Base-by-base conservation (phyloP, 1,140 invertebrate species). In the Medauroidea extradentata region DNA sequence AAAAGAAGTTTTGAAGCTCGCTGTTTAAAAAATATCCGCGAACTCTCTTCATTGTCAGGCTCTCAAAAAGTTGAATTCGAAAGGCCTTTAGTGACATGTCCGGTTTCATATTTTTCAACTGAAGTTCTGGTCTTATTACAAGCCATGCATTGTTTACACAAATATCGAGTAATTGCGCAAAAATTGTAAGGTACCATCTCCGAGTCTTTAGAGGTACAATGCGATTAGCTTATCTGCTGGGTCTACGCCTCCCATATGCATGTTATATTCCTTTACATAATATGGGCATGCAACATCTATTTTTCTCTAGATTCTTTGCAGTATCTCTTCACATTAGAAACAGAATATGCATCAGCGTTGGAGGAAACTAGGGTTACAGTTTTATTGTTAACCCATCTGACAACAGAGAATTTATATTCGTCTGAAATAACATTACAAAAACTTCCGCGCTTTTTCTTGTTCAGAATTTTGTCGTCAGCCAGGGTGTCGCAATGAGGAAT, bases 301-400 rank as follows among this genome's bases (percentile, higher is more conserved):
- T 63, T 64, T 57, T 52, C 48, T 51, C 69, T 71, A 39, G 39
- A 39, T 55, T 56, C 61, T 69, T 69, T 72, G 25, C 60, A 57
- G 19, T 64, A 76, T 53, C 71, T 53, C 48, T 66, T 61, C 5
- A 67, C 69, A 62, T 62, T 66, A 38, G 60, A 53, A 43, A 71
- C 50, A 48, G 73, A 71, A 57, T 74, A 50, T 49, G 58, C 53
- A 51, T 63, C 68, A 29, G 67, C 65, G 70, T 67, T 78, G 24
- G 69, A 67, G 63, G 70, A 76, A 24, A 74, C 60, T 29, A 78
- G 64, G 52, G 65, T 63, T 23, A 78, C 73, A 46, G 63, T 44
- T 65, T 76, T 79, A 66, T 75, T 78, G 59, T 77, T 73, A 55
- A 69, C 66, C 74, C 76, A 78, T 29, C 70, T 69, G 16, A 77